Evolutionary conservation across 2,113 vertebrate species (phyloP).

Genomic region (Macheiramphus alcinus): DNA sequence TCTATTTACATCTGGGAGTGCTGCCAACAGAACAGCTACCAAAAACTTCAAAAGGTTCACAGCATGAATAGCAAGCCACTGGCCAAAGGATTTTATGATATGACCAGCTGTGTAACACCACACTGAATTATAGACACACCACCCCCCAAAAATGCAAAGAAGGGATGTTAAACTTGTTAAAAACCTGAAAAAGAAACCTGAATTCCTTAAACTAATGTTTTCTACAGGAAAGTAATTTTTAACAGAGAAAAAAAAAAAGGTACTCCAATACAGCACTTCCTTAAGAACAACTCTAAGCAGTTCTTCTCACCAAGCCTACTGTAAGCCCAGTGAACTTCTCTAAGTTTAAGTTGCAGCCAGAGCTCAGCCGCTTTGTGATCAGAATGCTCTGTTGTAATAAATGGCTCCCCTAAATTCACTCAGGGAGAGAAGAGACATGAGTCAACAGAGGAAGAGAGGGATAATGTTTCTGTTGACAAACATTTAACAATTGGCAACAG

Average conservation of each 20-base stretch:
- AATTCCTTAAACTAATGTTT: background rate
- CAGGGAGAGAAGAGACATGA: background rate
- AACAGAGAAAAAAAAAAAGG: background rate
- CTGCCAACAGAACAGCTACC: slow-evolving; percentile 49
- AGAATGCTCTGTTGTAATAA: background rate
- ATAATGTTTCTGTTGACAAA: slow-evolving; percentile 53
- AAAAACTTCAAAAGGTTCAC: slow-evolving; percentile 54
- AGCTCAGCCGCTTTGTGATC: background rate
- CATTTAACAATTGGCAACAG: background rate
- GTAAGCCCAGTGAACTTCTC: background rate
- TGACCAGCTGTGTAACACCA: slow-evolving; percentile 14
- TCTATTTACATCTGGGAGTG: slow-evolving; percentile 35
- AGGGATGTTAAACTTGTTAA: background rate
- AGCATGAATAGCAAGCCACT: slow-evolving; percentile 13
- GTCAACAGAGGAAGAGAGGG: slow-evolving; percentile 14
- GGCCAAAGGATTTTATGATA: slow-evolving; percentile 49
- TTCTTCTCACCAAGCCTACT: background rate
- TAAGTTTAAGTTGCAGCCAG: background rate
- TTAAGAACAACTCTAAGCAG: background rate
- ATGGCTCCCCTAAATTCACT: background rate
- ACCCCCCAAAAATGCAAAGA: background rate
- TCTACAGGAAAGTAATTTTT: background rate
- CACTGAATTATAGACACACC: background rate
- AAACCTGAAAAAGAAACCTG: background rate
- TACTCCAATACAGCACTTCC: background rate